A percentile compares a stretch with the other conserved stretches of the same genome.
phyloP scores from a whole-genome alignment of 2,797 vertebrate genomes.

The Simalia tracyae region DNA sequence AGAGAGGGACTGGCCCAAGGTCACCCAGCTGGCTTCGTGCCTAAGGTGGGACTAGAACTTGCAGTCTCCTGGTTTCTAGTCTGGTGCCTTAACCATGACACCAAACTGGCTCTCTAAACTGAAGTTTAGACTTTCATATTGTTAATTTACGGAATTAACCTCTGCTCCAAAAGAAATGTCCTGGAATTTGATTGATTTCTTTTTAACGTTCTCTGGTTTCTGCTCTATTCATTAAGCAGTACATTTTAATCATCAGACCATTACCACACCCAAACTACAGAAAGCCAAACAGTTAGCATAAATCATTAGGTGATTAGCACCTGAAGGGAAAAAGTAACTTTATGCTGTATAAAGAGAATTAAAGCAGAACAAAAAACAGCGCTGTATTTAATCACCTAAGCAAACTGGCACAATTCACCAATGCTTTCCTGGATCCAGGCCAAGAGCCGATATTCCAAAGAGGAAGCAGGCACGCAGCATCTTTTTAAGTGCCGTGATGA shows the following conservation, averaged over 20 bases:
- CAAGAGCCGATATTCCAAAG: background rate
- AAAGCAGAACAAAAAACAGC: background rate
- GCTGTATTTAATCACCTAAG: slow-evolving; percentile 20
- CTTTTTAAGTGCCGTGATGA: background rate
- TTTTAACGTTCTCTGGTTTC: background rate
- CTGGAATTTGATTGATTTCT: background rate
- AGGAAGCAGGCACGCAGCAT: background rate
- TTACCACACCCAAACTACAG: slow-evolving; percentile 53
- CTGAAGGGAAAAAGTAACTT: slow-evolving; percentile 44
- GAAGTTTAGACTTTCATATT: background rate
- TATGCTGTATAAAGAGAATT: slow-evolving; percentile 19
- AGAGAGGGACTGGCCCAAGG: background rate
- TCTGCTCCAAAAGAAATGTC: background rate
- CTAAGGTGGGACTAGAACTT: background rate
- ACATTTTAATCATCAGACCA: slow-evolving; percentile 23
- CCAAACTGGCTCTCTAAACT: background rate
- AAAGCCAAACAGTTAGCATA: slow-evolving; percentile 23
- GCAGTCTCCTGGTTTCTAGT: background rate
- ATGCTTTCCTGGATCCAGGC: slow-evolving; percentile 34
- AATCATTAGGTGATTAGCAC: slow-evolving; percentile 24
- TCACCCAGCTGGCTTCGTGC: background rate
- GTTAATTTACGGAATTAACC: background rate
- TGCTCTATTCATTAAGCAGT: slow-evolving; percentile 54
- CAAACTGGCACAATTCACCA: slow-evolving; percentile 32
- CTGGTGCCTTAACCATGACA: background rate